Conservation (phyloP, 2,888 invertebrate genomes). For the Stictocephala bisonia region DNA sequence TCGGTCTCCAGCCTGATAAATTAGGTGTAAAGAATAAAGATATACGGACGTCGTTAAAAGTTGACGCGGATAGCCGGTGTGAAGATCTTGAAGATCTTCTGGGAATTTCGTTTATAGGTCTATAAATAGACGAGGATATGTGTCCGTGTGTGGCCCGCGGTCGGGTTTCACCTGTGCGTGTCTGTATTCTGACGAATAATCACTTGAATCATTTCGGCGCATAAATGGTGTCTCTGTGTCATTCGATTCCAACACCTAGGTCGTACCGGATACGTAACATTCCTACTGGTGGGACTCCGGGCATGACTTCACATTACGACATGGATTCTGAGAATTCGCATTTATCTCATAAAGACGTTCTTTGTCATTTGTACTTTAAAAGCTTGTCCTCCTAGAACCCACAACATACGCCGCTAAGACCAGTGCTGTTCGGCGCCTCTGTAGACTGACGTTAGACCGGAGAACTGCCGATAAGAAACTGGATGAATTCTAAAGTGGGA, state of each 20-base stretch:
- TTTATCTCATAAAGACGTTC: no score
- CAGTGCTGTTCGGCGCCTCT: no score
- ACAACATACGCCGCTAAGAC: no score
- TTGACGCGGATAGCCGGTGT: conserved; percentile 16
- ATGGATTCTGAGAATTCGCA: no score
- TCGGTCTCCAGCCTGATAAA: conserved; percentile 37
- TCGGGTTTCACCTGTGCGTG: conserved; percentile 2
- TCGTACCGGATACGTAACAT: neutral
- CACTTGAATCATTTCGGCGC: conserved; percentile 26
- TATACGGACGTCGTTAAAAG: conserved; percentile 39
- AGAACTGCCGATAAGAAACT: no score
- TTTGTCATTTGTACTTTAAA: no score
- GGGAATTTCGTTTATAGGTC: conserved; percentile 31
- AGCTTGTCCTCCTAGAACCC: no score
- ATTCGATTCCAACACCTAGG: neutral
- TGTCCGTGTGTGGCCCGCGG: conserved; percentile 15
- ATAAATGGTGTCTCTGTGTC: neutral
- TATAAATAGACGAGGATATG: conserved; percentile 28
- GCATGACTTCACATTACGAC: no score
- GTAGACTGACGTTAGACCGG: no score
- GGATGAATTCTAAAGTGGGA: no score
- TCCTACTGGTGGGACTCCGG: neutral
- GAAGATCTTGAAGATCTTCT: conserved; percentile 34
- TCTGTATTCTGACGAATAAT: neutral
- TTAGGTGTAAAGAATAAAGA: conserved; percentile 43